These are phyloP conservation scores for Cactoblastis cactorum DNA, from an alignment of 2,888 invertebrate species.

Conservation along the genomic window DNA sequence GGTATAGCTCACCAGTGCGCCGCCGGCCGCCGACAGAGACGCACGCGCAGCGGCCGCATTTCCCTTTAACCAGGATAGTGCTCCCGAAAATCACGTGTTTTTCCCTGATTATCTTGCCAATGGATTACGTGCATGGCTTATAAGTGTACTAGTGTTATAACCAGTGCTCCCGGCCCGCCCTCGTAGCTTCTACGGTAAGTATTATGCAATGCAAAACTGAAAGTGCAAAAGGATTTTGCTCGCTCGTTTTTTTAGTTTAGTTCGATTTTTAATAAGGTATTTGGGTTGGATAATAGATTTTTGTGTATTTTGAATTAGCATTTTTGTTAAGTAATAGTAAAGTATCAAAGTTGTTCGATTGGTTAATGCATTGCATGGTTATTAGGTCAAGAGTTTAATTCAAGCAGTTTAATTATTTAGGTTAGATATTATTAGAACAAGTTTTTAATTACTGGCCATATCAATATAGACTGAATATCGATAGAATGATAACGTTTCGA, in stretches of 20 bases:
- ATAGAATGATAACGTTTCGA: too few relatives aligned
- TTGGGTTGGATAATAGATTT: neutral
- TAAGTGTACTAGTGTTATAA: constrained; percentile 59
- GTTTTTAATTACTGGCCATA: too few relatives aligned
- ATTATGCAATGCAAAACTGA: constrained; percentile 37
- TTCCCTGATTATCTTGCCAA: constrained; percentile 35
- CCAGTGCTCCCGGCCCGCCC: constrained; percentile 65
- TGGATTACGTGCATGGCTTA: constrained; percentile 74
- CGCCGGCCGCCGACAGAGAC: constrained; percentile 59
- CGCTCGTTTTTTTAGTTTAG: neutral
- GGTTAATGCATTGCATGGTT: too few relatives aligned
- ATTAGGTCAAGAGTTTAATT: too few relatives aligned
- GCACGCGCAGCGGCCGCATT: constrained; percentile 70
- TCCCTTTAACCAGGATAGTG: constrained; percentile 66
- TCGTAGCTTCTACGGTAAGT: constrained; percentile 34
- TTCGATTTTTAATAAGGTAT: neutral
- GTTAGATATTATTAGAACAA: too few relatives aligned
- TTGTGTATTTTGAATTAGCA: neutral
- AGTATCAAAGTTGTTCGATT: too few relatives aligned
- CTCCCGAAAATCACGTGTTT: constrained; percentile 18
- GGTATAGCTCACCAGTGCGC: constrained; percentile 54
- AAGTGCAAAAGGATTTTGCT: constrained; percentile 42
- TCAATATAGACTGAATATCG: too few relatives aligned
- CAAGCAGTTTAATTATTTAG: too few relatives aligned
- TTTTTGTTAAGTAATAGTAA: too few relatives aligned